Base-by-base conservation (phyloP, 2,888 invertebrate genomes). In the Phalangium opilio region DNA sequence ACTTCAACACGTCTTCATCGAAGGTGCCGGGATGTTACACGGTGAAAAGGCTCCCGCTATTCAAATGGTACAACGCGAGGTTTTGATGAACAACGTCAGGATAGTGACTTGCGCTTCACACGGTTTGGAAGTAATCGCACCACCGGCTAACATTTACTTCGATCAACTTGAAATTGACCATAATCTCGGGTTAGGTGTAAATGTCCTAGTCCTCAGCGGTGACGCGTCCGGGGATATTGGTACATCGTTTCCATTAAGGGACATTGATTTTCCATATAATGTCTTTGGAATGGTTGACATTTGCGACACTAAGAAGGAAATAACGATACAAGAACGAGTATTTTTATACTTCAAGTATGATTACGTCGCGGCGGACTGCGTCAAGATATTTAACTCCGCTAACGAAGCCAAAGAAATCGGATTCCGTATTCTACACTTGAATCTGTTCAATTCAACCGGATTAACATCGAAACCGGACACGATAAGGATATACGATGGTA, bases 331-430 rank as follows among this genome's bases (percentile, higher is more conserved):
- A 64, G 90, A 95, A 62, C 73, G 95, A 41, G 77, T 95, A 4
- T 67, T 96, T 1, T 64, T 98, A 17, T 98, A 93, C 64, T 95
- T 91, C 67, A 96, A 95, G 65, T 98, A 98, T 61, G 90, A 91
- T 61, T 91, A 91, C 58, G 79, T 82, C 64, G 87, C 93, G 0
- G 85, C 93, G 0, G 96, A 95, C 63, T 98, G 96, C 63, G 85
- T 96, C 1, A 99, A 98, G 67, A 89, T 95, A 57, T 91, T 98
- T 64, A 81, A 82, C 47, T 84, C 89, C 51, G 78, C 78, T 50
- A 83, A 78, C 61, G 75, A 81, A 52, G 79, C 83, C 0, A 91
- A 91, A 62, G 83, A 82, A 12, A 77, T 95, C 59, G 91, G 90
- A 8, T 83, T 95, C 60, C 74, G 93, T 50, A 70, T 95, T 41